Evolutionary conservation across 2,113 vertebrate species (phyloP).

Genomic region (Psophia crepitans): DNA sequence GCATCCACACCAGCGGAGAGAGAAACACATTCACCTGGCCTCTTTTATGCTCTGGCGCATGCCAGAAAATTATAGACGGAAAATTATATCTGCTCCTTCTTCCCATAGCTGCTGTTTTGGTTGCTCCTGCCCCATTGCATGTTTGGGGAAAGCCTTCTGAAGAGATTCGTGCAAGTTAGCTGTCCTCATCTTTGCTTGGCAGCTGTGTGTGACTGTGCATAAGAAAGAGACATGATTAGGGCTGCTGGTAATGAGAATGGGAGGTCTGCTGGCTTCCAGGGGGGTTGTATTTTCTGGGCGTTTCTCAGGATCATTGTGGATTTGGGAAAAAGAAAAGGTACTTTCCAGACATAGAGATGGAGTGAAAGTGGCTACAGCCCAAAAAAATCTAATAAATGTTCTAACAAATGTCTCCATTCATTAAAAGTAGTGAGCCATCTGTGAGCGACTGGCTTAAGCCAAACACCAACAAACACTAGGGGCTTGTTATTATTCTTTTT

Average conservation of each 20-base stretch:
- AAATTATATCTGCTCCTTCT: background rate
- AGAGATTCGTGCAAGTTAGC: background rate
- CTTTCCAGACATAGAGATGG: background rate
- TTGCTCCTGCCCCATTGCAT: background rate
- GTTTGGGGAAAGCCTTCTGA: background rate
- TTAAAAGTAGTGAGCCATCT: background rate
- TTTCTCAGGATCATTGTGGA: background rate
- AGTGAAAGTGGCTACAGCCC: background rate
- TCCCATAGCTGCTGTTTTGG: background rate
- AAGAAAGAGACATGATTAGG: background rate
- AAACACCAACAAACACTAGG: constrained; percentile 7
- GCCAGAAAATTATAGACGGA: background rate
- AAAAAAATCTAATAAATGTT: background rate
- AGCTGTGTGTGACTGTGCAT: background rate
- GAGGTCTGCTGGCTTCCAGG: background rate
- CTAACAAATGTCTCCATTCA: background rate
- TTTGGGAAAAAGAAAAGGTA: background rate
- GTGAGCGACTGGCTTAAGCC: background rate
- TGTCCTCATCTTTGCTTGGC: background rate
- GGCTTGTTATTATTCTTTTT: constrained; percentile 7
- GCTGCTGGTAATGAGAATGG: background rate
- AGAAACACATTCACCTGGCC: background rate
- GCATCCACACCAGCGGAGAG: background rate
- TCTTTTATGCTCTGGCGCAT: background rate
- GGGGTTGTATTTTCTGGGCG: background rate